phyloP scores from a whole-genome alignment of 2,888 invertebrate genomes.

The Stenurella melanura region DNA sequence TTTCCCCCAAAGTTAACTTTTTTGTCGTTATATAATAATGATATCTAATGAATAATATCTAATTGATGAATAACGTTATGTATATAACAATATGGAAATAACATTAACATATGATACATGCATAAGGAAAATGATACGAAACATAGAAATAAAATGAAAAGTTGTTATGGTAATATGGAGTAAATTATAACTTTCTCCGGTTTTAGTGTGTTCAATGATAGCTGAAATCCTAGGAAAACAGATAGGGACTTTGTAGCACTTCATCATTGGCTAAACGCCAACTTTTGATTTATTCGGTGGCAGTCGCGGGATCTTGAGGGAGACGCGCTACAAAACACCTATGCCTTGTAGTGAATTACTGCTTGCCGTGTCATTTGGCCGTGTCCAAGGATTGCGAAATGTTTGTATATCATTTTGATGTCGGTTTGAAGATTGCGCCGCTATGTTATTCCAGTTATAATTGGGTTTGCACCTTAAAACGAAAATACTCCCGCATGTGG shows the following conservation, averaged over 20 bases:
- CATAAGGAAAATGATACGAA: background rate
- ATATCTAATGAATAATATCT: too few relatives aligned
- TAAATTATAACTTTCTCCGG: background rate
- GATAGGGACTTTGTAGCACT: slow-evolving; percentile 53
- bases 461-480: slow-evolving; percentile 66
- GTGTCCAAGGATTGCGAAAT: slow-evolving; percentile 70
- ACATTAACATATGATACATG: too few relatives aligned
- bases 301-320: slow-evolving; percentile 68
- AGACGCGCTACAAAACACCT: slow-evolving; percentile 69
- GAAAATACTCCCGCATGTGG: slow-evolving; percentile 61
- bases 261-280: slow-evolving; percentile 64
- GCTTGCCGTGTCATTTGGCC: slow-evolving; percentile 68
- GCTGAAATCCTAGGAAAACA: slow-evolving; percentile 48
- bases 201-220: slow-evolving; percentile 40
- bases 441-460: slow-evolving; percentile 66
- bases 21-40: too few relatives aligned
- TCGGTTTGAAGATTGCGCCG: slow-evolving; percentile 66
- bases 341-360: slow-evolving; percentile 68
- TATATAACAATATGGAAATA: too few relatives aligned
- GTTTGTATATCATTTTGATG: slow-evolving; percentile 69
- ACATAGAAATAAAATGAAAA: background rate
- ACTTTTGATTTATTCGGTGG: slow-evolving; percentile 69
- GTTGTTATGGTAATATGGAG: background rate
- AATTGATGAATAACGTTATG: too few relatives aligned
- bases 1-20: too few relatives aligned